Percentiles rank a stretch among this genome's conserved stretches.
These are phyloP conservation scores for Uloborus plumipes DNA, from an alignment of 2,888 invertebrate genomes.

Conservation along the genomic window DNA sequence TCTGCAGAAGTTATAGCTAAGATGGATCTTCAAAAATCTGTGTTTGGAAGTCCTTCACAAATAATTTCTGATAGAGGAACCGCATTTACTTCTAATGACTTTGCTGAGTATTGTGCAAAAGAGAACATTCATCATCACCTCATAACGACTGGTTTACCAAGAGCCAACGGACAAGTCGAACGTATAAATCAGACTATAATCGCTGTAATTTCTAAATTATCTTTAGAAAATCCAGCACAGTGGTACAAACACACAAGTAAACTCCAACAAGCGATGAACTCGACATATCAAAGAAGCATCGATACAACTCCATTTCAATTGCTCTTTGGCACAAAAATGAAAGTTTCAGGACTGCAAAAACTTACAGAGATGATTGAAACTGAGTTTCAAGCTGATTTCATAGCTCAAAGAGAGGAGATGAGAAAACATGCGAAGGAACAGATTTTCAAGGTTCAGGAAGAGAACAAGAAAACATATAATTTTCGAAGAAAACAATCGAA, in stretches of 20 bases:
- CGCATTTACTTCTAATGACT: conserved; percentile 2
- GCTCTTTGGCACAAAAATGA: not conserved
- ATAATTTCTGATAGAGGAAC: conserved; percentile 15
- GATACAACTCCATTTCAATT: conserved; percentile 1
- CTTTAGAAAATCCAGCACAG: not conserved
- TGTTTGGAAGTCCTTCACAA: not conserved
- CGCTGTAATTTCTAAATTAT: not conserved
- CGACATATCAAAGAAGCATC: conserved; percentile 1
- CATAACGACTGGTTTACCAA: conserved; percentile 6
- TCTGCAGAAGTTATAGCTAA: not conserved
- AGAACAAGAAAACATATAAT: conserved; percentile 3
- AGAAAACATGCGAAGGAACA: not conserved
- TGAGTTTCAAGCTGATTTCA: not conserved
- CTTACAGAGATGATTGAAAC: not conserved
- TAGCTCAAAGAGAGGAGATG: not conserved
- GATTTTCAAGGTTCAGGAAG: not conserved
- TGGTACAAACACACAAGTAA: not conserved
- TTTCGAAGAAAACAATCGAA: not conserved
- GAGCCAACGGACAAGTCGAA: conserved; percentile 3
- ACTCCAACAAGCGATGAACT: not conserved
- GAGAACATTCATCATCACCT: conserved; percentile 4
- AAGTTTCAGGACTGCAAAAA: not conserved
- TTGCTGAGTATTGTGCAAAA: not conserved
- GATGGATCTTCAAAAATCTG: not conserved
- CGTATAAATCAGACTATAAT: not conserved